These are phyloP conservation scores for Epinephelus fuscoguttatus DNA, from an alignment of 2,113 vertebrate species.

Conservation along the genomic window DNA sequence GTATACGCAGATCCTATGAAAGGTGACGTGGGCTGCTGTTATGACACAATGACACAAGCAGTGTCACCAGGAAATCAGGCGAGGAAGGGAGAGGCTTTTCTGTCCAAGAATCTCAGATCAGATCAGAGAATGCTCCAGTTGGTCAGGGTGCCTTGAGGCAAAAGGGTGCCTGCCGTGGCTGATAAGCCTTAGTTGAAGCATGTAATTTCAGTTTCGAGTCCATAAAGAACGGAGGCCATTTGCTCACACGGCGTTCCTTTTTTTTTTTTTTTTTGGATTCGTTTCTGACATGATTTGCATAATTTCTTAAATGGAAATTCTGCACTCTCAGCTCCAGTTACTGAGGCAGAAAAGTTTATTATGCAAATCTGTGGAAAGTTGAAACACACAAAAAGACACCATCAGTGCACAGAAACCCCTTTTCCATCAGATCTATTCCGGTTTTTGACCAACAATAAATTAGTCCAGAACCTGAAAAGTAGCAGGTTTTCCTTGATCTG, in stretches of 20 bases:
- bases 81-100: background rate
- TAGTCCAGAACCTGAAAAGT: no score
- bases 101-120: background rate
- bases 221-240: background rate
- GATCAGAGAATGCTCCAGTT: constrained; percentile 12
- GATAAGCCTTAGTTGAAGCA: constrained; percentile 11
- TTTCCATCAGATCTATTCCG: no score
- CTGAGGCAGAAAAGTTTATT: background rate
- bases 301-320: constrained; percentile 7
- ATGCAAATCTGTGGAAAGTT: background rate
- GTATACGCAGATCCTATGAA: constrained; percentile 1
- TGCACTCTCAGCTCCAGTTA: constrained; percentile 3
- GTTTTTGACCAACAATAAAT: no score
- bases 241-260: background rate
- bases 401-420: background rate
- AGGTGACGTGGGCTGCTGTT: background rate
- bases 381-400: background rate
- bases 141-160: constrained; percentile 2
- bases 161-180: background rate
- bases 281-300: constrained; percentile 29
- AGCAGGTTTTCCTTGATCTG: no score
- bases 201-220: constrained; percentile 10
- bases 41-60: background rate
- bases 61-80: constrained; percentile 3
- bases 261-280: background rate